Evolutionary conservation across 2,888 invertebrate species (phyloP), one percentile per base, ranked within the genome.

Genomic region (Drosophila glabriapex): DNA sequence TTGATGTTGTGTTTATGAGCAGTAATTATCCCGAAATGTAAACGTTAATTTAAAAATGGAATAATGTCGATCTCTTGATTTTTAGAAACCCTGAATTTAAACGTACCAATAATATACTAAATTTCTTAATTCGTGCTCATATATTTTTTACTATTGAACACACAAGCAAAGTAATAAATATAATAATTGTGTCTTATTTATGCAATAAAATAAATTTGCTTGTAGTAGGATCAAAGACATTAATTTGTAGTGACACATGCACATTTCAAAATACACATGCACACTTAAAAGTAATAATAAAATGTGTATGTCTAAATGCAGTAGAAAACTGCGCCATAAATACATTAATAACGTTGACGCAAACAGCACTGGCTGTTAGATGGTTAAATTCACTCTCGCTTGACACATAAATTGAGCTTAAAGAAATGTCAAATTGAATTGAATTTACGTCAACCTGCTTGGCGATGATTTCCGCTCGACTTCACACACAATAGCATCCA

Each of bases 351-450:
- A 85, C 75, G 83, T 78, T 72, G 80, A 68, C 73, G 73, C 77
- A 68, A 50, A 56, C 66, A 46, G 50, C 52, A n/a, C 39, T 54
- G 43, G 33, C 35, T 25, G 29, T n/a, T 22, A 28, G n/a, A 62
- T 74, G 80, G 78, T 74, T 72, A 81, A 83, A 81, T 79, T 67
- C 71, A 80, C 73, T 88, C 78, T 85, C 85, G 68, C 80, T 85
- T 77, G 73, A 72, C 68, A 73, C 72, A 86, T 73, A 83, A 89
- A 83, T 83, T 70, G 74, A 81, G 84, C 84, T 86, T 77, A 72
- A 76, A 70, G 75, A 76, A 82, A 76, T 89, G 77, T 71, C 79
- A 82, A 84, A 86, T 89, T 81, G 73, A 83, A 83, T 89, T 83
- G 76, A 74, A 81, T 85, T 88, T 78, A 65, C 73, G 71, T 73